phyloP scores from a whole-genome alignment of 37 sponge, comb jelly and placozoan species.

The Geodia barretti region DNA sequence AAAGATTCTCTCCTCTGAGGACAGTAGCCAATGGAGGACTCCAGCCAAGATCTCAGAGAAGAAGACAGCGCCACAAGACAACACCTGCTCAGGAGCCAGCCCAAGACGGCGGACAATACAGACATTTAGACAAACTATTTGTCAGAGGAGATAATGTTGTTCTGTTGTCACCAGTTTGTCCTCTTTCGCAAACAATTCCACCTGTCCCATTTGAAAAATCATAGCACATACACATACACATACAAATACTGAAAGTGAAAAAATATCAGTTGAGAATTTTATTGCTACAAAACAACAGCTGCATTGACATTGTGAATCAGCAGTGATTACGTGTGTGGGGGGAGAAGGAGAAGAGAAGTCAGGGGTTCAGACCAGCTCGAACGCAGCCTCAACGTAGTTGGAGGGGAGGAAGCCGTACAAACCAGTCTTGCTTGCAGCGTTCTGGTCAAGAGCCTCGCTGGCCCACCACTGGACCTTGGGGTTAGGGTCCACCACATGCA shows the following conservation, averaged over 20 bases:
- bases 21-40: conserved; percentile 45
- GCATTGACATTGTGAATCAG: neutral
- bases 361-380: conserved; percentile 31
- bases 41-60: conserved; percentile 1
- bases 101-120: neutral
- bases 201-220: neutral
- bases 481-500: conserved; percentile 53
- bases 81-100: neutral
- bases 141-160: conserved; percentile 71
- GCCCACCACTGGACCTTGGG: conserved; percentile 73
- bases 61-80: conserved; percentile 14
- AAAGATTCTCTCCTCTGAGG: conserved; percentile 56
- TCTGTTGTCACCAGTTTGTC: conserved; percentile 24
- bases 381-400: conserved; percentile 48
- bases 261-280: neutral
- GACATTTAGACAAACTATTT: conserved; percentile 33
- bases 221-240: neutral
- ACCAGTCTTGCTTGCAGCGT: conserved; percentile 35
- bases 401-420: conserved; percentile 53
- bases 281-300: neutral
- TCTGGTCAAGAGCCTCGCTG: conserved; percentile 59
- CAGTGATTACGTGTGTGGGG: neutral
- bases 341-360: neutral
- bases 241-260: neutral
- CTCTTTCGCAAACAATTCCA: no score